A percentile compares a stretch with the other conserved stretches of the same genome.
Conservation (phyloP, 2,888 invertebrate species). For the Pasiphila rectangulata region DNA sequence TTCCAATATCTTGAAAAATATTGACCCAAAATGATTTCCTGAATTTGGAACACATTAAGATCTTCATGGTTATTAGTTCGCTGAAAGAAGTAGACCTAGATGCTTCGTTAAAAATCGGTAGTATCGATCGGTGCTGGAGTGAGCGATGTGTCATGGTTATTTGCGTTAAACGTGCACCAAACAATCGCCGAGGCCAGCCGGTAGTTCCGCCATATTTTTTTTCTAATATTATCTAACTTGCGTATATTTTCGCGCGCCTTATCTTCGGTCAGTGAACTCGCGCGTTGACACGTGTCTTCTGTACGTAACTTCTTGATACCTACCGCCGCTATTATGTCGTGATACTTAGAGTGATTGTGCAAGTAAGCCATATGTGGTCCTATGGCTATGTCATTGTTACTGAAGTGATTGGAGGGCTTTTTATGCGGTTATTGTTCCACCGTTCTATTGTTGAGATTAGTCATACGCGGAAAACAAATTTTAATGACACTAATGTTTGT, state of each 20-base stretch:
- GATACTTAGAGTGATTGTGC: conserved; percentile 3
- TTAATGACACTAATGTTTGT: conserved; percentile 4
- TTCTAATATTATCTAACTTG: conserved; percentile 75
- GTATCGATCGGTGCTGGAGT: conserved; percentile 12
- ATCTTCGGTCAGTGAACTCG: conserved; percentile 65
- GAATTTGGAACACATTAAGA: too few species aligned
- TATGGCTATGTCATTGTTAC: conserved; percentile 12
- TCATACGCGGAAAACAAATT: conserved; percentile 9
- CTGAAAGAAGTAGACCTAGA: not conserved
- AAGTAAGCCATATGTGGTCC: conserved; percentile 8
- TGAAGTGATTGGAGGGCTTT: conserved; percentile 9
- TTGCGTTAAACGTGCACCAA: conserved; percentile 33
- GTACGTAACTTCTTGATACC: conserved; percentile 4
- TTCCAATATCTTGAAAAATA: too few species aligned
- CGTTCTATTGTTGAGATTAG: conserved; percentile 9
- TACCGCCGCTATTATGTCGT: conserved; percentile 4
- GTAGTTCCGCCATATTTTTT: conserved; percentile 56
- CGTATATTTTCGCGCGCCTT: conserved; percentile 67
- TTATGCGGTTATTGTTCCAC: conserved; percentile 4
- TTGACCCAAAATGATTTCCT: too few species aligned
- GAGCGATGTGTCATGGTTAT: conserved; percentile 32
- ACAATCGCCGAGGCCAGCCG: conserved; percentile 40
- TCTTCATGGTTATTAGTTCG: not conserved
- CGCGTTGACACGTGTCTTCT: conserved; percentile 46
- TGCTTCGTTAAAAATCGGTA: not conserved